Conservation (phyloP, 2,797 vertebrate species). For the Coendou prehensilis region DNA sequence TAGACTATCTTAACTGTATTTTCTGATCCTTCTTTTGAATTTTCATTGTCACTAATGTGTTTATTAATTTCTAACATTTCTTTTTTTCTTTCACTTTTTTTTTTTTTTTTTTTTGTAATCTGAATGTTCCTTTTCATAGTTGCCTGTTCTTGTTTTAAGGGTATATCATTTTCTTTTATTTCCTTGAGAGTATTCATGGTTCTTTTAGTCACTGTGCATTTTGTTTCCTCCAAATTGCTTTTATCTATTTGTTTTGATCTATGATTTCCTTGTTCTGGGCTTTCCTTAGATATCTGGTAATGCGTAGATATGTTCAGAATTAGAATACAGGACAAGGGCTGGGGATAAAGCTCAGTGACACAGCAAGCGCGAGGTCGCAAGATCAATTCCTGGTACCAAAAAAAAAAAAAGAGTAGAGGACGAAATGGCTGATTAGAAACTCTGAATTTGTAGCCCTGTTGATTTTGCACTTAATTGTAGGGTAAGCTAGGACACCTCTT, state of each 20-base stretch:
- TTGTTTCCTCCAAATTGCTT: slow-evolving; percentile 17
- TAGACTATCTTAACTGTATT: not conserved
- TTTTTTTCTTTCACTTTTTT: not conserved
- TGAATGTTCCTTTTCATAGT: slow-evolving; percentile 15
- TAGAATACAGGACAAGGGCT: too few species aligned
- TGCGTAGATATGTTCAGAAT: not conserved
- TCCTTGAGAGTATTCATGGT: not conserved
- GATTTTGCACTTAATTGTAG: not conserved
- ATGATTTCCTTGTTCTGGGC: not conserved
- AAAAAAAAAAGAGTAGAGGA: not conserved
- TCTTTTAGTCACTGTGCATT: not conserved
- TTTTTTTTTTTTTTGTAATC: not conserved
- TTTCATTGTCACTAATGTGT: not conserved
- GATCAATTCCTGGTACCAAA: too few species aligned
- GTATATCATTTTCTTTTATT: not conserved
- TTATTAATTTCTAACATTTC: slow-evolving; percentile 38
- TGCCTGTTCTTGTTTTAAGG: slow-evolving; percentile 31
- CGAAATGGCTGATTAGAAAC: not conserved
- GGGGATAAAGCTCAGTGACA: too few species aligned
- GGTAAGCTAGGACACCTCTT: not conserved
- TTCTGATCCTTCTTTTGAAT: not conserved
- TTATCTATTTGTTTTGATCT: slow-evolving; percentile 48
- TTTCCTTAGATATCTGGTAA: slow-evolving; percentile 46
- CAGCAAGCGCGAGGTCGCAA: too few species aligned
- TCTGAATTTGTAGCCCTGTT: not conserved